Conservation (phyloP, 2,797 vertebrate species). For the Pteronotus mesoamericanus region DNA sequence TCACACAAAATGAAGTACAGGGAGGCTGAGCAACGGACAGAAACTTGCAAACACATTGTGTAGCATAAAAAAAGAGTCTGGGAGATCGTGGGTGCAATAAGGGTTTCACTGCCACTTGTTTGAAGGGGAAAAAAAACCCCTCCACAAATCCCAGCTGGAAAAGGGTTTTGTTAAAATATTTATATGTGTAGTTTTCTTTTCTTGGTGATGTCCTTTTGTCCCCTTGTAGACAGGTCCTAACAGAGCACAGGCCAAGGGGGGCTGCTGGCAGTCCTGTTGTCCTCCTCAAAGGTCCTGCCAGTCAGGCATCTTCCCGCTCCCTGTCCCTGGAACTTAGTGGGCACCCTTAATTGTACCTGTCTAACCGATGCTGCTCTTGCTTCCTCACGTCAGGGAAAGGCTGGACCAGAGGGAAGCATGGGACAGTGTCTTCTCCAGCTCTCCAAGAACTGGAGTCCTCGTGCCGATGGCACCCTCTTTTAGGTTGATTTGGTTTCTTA, state of each 20-base stretch:
- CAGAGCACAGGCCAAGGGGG: background rate
- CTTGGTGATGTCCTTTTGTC: background rate
- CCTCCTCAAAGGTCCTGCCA: background rate
- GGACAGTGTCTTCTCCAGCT: background rate
- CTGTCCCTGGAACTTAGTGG: background rate
- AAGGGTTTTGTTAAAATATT: background rate
- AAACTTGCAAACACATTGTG: slow-evolving; percentile 32
- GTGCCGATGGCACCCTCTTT: background rate
- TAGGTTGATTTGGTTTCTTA: background rate
- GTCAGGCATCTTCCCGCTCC: background rate
- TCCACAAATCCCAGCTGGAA: background rate
- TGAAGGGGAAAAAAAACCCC: background rate
- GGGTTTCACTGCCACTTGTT: background rate
- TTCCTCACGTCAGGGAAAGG: background rate
- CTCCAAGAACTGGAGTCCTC: background rate
- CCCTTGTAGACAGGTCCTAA: background rate
- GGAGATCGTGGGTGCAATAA: background rate
- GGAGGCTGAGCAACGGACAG: slow-evolving; percentile 18
- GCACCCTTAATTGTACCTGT: background rate
- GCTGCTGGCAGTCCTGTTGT: background rate
- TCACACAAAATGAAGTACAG: slow-evolving; percentile 44
- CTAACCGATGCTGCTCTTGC: background rate
- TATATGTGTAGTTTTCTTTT: background rate
- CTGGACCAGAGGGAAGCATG: background rate
- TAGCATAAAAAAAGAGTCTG: background rate